phyloP scores from a whole-genome alignment of 2,888 invertebrate species.

The Caenorhabditis auriculariae region DNA sequence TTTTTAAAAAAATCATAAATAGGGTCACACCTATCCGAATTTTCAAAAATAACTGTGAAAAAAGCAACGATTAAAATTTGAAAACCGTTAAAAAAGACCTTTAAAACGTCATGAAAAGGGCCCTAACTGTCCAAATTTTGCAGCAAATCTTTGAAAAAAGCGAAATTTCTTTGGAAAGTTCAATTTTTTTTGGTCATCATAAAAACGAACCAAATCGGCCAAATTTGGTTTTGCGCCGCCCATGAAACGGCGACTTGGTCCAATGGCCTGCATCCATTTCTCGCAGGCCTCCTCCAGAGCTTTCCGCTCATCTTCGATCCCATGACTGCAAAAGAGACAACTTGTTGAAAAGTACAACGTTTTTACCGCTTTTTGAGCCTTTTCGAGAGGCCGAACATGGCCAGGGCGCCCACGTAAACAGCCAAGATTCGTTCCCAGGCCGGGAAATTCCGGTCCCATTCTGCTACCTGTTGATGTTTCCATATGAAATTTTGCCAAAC shows the following conservation, averaged over 20 bases:
- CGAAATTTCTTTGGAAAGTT: too few species aligned
- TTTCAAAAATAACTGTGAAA: too few species aligned
- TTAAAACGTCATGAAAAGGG: too few species aligned
- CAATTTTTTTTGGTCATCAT: too few species aligned
- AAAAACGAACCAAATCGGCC: slow-evolving; percentile 78
- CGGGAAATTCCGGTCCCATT: slow-evolving; percentile 87
- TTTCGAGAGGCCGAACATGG: slow-evolving; percentile 90
- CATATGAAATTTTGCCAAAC: too few species aligned
- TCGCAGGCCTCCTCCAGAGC: slow-evolving; percentile 87
- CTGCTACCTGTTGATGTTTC: slow-evolving; percentile 76
- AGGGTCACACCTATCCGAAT: too few species aligned
- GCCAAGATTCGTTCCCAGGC: slow-evolving; percentile 81
- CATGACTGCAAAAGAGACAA: slow-evolving; percentile 76
- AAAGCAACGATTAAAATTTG: too few species aligned
- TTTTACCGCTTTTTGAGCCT: slow-evolving; percentile 81
- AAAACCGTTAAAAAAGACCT: too few species aligned
- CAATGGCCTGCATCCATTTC: slow-evolving; percentile 76
- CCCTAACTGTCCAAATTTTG: too few species aligned
- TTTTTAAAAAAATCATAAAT: too few species aligned
- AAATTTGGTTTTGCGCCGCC: slow-evolving; percentile 85
- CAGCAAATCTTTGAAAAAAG: too few species aligned
- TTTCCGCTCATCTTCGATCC: slow-evolving; percentile 80
- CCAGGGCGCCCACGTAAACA: slow-evolving; percentile 86
- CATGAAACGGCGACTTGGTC: slow-evolving; percentile 74
- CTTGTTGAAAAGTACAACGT: too few species aligned